phyloP scores from a whole-genome alignment of 2,797 vertebrate genomes.

The Paratrypauchen microcephalus region DNA sequence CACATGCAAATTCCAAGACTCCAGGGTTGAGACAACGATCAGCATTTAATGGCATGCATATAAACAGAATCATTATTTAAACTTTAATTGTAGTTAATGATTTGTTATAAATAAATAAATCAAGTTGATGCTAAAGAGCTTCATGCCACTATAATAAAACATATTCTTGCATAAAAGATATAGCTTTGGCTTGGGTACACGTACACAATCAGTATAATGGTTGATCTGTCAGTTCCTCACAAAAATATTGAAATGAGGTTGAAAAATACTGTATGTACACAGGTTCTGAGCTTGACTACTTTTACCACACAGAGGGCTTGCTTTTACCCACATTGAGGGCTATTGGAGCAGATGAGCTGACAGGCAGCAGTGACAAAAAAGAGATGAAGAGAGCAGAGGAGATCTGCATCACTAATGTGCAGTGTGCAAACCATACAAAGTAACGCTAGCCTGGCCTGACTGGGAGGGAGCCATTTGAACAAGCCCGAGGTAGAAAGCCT shows the following conservation, averaged over 20 bases:
- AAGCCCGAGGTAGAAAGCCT: slow-evolving; percentile 24
- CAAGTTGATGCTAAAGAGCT: background rate
- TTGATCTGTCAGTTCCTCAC: too few species aligned
- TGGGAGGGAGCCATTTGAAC: slow-evolving; percentile 49
- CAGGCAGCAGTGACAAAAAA: slow-evolving; percentile 39
- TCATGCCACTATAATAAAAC: background rate
- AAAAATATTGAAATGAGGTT: slow-evolving; percentile 33
- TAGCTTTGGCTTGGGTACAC: too few species aligned
- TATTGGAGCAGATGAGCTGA: slow-evolving; percentile 69
- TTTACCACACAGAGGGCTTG: slow-evolving; percentile 50
- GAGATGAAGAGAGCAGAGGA: slow-evolving; percentile 17
- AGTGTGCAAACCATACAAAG: slow-evolving; percentile 58
- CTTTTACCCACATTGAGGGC: slow-evolving; percentile 49
- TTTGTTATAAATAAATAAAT: too few species aligned
- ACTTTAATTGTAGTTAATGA: too few species aligned
- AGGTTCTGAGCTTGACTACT: slow-evolving; percentile 51
- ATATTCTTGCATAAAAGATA: too few species aligned
- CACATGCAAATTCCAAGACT: too few species aligned
- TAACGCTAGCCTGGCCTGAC: slow-evolving; percentile 28
- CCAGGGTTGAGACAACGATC: too few species aligned
- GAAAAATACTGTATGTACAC: slow-evolving; percentile 42
- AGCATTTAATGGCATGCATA: too few species aligned
- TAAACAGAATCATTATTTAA: too few species aligned
- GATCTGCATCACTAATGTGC: slow-evolving; percentile 71
- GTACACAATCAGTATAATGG: too few species aligned